Evolutionary conservation across 2,113 vertebrate genomes (phyloP).

Genomic region (Platysternon megacephalum): DNA sequence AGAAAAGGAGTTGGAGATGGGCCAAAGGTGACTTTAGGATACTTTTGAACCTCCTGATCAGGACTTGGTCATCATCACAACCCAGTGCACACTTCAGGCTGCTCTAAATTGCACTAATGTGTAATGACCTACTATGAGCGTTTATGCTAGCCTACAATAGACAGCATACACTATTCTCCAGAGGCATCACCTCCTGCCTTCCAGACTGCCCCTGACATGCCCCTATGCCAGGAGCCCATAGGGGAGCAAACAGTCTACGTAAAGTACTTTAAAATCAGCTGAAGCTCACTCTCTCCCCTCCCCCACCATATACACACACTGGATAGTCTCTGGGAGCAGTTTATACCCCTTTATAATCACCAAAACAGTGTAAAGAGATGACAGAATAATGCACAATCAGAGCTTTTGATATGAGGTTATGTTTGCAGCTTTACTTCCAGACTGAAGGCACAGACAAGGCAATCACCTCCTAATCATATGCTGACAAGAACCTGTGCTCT

Average conservation of each 20-base stretch:
- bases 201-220: neutral
- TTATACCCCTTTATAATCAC: neutral
- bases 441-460: neutral
- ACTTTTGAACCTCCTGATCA: fast-evolving
- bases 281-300: neutral
- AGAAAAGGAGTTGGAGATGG: fast-evolving
- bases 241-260: neutral
- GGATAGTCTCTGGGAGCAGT: neutral
- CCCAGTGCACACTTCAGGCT: fast-evolving
- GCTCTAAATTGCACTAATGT: neutral
- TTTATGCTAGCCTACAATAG: neutral
- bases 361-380: neutral
- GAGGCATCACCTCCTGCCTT: fast-evolving
- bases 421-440: neutral
- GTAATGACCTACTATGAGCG: neutral
- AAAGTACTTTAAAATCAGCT: neutral
- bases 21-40: neutral
- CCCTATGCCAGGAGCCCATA: neutral
- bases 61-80: fast-evolving
- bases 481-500: neutral
- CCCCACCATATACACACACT: neutral
- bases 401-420: neutral
- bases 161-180: fast-evolving
- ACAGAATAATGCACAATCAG: neutral
- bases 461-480: neutral